phyloP scores from a whole-genome alignment of 2,797 vertebrate genomes.

The Ceyx erithaca region DNA sequence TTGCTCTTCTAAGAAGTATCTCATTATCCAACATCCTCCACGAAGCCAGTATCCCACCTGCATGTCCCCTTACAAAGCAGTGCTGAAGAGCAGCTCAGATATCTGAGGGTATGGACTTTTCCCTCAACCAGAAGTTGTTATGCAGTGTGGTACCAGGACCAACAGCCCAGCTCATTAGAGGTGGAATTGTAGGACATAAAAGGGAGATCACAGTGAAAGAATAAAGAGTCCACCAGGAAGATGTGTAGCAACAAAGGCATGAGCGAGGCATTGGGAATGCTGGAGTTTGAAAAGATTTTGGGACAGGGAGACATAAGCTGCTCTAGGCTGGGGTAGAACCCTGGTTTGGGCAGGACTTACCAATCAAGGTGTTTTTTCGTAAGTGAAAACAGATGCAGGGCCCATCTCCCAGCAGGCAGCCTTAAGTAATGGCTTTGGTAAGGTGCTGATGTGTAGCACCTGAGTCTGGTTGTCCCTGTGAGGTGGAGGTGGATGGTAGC shows the following conservation, averaged over 20 bases:
- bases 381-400: not conserved
- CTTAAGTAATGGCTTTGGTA: too few species aligned
- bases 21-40: not conserved
- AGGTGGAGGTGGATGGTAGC: not conserved
- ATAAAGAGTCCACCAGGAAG: not conserved
- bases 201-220: not conserved
- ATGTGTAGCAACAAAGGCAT: not conserved
- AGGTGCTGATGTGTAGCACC: not conserved
- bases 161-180: not conserved
- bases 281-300: not conserved
- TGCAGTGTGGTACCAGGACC: accelerated
- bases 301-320: not conserved
- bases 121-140: not conserved
- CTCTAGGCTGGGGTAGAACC: not conserved
- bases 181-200: not conserved
- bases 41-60: not conserved
- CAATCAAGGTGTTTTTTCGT: not conserved
- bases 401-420: not conserved
- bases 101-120: not conserved
- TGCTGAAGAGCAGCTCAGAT: not conserved
- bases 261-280: not conserved
- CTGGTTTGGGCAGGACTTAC: not conserved
- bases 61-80: not conserved
- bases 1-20: not conserved
- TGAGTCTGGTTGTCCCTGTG: not conserved